These are phyloP conservation scores for Huso huso DNA, from an alignment of 2,797 vertebrate genomes.

Conservation along the genomic window DNA sequence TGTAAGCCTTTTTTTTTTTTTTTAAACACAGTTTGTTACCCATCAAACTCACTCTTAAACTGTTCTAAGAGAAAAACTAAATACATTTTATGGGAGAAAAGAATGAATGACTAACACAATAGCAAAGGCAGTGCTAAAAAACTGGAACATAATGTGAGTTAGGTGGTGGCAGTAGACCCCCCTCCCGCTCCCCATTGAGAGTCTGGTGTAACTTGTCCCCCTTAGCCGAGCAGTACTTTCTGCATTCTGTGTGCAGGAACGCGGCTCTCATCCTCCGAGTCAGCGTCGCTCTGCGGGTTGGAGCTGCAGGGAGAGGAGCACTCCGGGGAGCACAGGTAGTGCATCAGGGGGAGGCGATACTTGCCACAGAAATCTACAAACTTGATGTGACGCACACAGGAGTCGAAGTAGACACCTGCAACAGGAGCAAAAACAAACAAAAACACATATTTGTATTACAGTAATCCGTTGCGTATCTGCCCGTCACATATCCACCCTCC, in stretches of 20 bases:
- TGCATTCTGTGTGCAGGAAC: slow-evolving; percentile 84
- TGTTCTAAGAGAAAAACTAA: no score
- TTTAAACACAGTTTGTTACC: no score
- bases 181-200: not conserved
- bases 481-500: no score
- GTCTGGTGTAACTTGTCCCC: not conserved
- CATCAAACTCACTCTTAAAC: no score
- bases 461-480: no score
- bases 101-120: no score
- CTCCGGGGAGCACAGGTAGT: slow-evolving; percentile 95
- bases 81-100: no score
- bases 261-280: slow-evolving; percentile 87
- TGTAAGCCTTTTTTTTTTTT: no score
- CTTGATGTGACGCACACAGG: slow-evolving; percentile 96
- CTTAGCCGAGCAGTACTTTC: slow-evolving; percentile 91
- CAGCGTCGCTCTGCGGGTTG: slow-evolving; percentile 88
- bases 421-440: slow-evolving; percentile 20
- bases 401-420: slow-evolving; percentile 95
- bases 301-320: slow-evolving; percentile 93
- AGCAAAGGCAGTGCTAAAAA: no score
- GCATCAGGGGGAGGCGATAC: slow-evolving; percentile 94
- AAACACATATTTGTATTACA: no score
- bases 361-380: slow-evolving; percentile 98
- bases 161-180: not conserved
- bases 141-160: no score